Conservation (phyloP, 1,140 invertebrate species). For the Vollenhovia emeryi region DNA sequence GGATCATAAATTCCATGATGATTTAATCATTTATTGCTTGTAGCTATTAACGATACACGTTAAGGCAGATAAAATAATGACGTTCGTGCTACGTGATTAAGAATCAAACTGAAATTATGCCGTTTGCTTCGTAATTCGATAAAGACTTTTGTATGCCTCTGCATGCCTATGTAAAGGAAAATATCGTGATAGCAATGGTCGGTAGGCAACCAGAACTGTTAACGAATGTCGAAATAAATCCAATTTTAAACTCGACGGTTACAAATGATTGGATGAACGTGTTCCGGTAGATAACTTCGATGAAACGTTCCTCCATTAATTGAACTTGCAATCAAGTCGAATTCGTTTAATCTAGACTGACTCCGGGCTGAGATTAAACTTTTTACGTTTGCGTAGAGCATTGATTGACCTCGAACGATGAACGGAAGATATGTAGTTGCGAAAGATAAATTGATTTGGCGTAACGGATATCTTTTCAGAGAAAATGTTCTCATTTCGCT, state of each 20-base stretch:
- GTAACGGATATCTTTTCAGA: conserved; percentile 7
- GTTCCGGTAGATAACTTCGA: conserved; percentile 46
- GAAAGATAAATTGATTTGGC: conserved; percentile 41
- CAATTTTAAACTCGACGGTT: conserved; percentile 45
- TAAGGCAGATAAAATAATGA: not conserved
- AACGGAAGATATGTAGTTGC: conserved; percentile 9
- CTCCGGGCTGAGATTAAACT: conserved; percentile 50
- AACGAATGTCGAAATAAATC: conserved; percentile 52
- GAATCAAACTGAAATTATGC: not conserved
- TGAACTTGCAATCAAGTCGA: conserved; percentile 20
- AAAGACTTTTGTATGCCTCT: not conserved
- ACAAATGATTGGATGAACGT: conserved; percentile 45
- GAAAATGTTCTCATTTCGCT: not conserved
- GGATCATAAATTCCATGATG: not conserved
- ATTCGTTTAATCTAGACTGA: conserved; percentile 45
- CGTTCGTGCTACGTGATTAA: not conserved
- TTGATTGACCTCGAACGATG: conserved; percentile 36
- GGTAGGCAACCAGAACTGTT: conserved; percentile 22
- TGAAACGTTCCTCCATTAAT: conserved; percentile 54
- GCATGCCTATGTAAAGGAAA: conserved; percentile 31
- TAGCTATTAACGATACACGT: conserved; percentile 19
- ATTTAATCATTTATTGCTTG: not conserved
- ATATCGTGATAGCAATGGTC: not conserved
- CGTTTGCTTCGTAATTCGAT: conserved; percentile 42
- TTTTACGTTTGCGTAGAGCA: conserved; percentile 47